Base-by-base conservation (phyloP, 2,113 vertebrate genomes). In the Spea bombifrons region DNA sequence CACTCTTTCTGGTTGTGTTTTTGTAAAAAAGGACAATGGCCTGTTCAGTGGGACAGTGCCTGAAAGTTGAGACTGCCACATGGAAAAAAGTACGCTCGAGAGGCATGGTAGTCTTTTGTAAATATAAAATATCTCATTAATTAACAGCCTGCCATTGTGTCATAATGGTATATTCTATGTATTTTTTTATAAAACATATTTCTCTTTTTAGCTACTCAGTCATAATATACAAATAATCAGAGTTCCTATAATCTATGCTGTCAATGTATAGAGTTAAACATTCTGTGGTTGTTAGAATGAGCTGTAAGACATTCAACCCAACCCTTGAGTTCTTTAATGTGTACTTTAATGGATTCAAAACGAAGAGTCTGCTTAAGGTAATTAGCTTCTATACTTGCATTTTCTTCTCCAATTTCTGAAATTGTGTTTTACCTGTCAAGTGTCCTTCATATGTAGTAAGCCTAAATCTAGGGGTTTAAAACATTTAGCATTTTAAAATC, bases 351-450 rank as follows among this genome's bases (percentile, higher is more conserved):
- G 61, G 30, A 66, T 66, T 66, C 47, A 43, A 75, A 52, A 75
- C 50, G 73, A 75, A 30, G 47, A 66, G 61, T 43, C 17, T 75
- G 44, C 46, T 45, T 65, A 75, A 30, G 73, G 50, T 75, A 75
- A 75, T 75, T 75, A 75, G 47, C n/a, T 65, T 52, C 30, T 75
- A 50, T 52, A 16, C 61, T 66, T 75, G 48, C 63, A 75, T 66
- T 75, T 75, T 50, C 48, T 44, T 75, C 63, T 52, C 63, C 61
- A 75, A 50, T 52, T 30, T 75, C 73, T 50, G 48, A 75, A 66
- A 66, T 52, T 66, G 63, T 75, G 61, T 75, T 66, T 75, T 75
- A 75, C 73, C 73, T 75, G 73, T 75, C 61, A 75, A 75, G 73
- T 65, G 73, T 66, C 61, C 73, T 75, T 75, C 73, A 75, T 52